Base-by-base conservation (phyloP, 2,797 vertebrate species). In the Periophthalmus magnuspinnatus region DNA sequence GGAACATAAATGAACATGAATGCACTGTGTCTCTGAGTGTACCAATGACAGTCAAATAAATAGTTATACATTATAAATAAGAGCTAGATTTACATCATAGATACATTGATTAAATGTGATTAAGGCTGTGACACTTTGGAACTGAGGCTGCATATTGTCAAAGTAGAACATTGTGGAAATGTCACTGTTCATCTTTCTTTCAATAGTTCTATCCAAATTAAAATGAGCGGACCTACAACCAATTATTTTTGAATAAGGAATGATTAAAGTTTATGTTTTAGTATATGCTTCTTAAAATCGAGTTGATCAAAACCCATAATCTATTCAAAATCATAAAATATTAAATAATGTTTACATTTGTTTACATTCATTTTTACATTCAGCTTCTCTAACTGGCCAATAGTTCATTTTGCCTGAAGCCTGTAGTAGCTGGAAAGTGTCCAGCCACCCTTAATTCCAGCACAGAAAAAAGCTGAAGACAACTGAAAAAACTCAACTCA, bases 31-130 rank as follows among this genome's bases (percentile, higher is more conserved):
- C 32, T 50, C 50, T 52, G n/a, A 54, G 65, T 36, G 65, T 55
- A 81, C 73, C 65, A 76, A 67, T 50, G 57, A 82, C 79, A 81
- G 70, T 83, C 8, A 59, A 84, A 84, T 81, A 84, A 87, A 86
- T 82, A 71, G 55, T 57, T 75, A 13, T 59, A 70, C 45, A 41
- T 41, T 38, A 81, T 71, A 72, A 77, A 84, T 76, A 82, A 55
- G 14, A 76, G 65, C 52, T 54, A 63, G 54, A 57, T 24, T 65
- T 32, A 71, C 36, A 56, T 34, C 38, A 63, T 22, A 56, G 50
- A 63, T 22, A 56, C 33, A 65, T 65, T 47, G 17, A 69, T 62
- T 56, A 47, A 68, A 75, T 71, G 71, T 67, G 10, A 9, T 60
- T 60, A 32, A 59, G 66, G 68, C 70, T 59, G 59, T 69, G 65